A percentile compares a stretch with the other conserved stretches of the same genome.
Evolutionary conservation across 2,113 vertebrate species (phyloP).

Genomic region (Passer montanus): DNA sequence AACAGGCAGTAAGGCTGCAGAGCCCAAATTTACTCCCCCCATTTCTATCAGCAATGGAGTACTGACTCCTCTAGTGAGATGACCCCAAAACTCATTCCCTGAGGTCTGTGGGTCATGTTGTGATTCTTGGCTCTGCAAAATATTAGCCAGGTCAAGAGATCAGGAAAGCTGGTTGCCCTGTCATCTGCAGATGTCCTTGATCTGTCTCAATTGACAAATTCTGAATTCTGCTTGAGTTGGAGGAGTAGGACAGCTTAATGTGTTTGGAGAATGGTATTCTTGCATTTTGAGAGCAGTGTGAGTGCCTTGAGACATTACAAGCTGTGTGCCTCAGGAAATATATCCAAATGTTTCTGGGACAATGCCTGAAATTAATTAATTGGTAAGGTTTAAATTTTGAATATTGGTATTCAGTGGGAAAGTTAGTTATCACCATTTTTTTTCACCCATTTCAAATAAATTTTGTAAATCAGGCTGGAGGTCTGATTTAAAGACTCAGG

Average conservation of each 20-base stretch:
- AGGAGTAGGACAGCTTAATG: background rate
- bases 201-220: background rate
- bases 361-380: background rate
- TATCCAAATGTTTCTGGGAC: background rate
- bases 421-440: background rate
- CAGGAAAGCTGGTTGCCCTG: background rate
- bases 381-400: background rate
- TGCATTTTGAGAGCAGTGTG: background rate
- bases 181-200: background rate
- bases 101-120: background rate
- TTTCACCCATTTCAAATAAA: background rate
- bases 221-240: background rate
- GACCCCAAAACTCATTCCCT: background rate
- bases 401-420: background rate
- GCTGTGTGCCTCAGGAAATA: background rate
- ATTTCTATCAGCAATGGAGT: background rate
- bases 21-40: background rate
- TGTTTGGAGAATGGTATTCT: background rate
- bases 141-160: background rate
- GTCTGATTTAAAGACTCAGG: background rate
- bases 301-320: background rate
- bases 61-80: background rate
- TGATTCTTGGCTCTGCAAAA: background rate
- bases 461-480: background rate
- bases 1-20: background rate